Percentiles rank a stretch among this genome's conserved stretches.
phyloP scores from a whole-genome alignment of 2,888 invertebrate species.

The Cylindroiulus punctatus region DNA sequence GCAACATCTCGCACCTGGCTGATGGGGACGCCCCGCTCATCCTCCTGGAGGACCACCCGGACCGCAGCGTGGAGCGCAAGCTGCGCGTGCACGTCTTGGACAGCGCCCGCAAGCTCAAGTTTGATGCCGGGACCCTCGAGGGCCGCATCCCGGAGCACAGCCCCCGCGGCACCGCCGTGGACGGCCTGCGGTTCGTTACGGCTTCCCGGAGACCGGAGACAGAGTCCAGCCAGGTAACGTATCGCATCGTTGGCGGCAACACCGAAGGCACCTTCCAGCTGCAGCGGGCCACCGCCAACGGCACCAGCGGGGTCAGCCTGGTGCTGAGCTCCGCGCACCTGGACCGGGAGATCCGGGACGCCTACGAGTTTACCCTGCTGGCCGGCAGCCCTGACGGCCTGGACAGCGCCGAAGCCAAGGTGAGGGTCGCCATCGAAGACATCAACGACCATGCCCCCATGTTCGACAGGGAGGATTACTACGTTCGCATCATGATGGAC shows the following conservation, averaged over 20 bases:
- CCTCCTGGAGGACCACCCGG: conserved; percentile 82
- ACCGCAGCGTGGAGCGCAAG: conserved; percentile 71
- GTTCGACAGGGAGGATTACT: conserved; percentile 82
- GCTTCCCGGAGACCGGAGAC: conserved; percentile 67
- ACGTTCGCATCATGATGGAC: conserved; percentile 70
- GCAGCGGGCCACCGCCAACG: conserved; percentile 70
- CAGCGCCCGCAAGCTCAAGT: conserved; percentile 82
- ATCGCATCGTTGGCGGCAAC: conserved; percentile 82
- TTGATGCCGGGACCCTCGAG: conserved; percentile 73
- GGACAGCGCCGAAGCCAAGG: conserved; percentile 82
- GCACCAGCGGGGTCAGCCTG: conserved; percentile 60
- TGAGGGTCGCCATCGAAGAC: conserved; percentile 80
- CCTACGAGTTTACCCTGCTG: conserved; percentile 80
- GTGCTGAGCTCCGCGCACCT: conserved; percentile 70
- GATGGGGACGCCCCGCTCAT: conserved; percentile 83
- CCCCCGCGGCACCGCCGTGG: conserved; percentile 76
- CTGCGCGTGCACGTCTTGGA: conserved; percentile 87
- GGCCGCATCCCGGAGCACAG: conserved; percentile 79
- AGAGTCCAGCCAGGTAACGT: conserved; percentile 72
- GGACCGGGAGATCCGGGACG: conserved; percentile 79
- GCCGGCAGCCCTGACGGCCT: conserved; percentile 83
- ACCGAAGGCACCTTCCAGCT: conserved; percentile 79
- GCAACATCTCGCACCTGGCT: conserved; percentile 82
- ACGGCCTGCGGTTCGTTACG: conserved; percentile 77
- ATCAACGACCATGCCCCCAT: conserved; percentile 92